These are phyloP conservation scores for Phocoena sinus DNA, from an alignment of 2,113 vertebrate species.

Conservation along the genomic window DNA sequence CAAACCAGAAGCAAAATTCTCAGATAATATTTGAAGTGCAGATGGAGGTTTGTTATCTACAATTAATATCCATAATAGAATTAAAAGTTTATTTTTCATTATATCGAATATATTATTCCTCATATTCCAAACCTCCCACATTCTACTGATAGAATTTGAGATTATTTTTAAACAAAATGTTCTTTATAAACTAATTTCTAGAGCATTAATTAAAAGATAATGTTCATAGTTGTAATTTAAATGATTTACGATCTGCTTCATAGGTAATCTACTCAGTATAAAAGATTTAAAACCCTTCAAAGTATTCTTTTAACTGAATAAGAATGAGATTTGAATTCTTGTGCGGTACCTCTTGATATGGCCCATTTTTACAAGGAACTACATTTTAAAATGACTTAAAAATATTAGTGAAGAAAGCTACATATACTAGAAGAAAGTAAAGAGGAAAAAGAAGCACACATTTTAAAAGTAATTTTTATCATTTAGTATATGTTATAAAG, in stretches of 20 bases:
- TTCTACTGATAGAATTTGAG: constrained; percentile 22
- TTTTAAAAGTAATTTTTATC: neutral
- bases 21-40: constrained; percentile 37
- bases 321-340: neutral
- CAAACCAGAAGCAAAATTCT: constrained; percentile 6
- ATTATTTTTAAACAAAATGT: constrained; percentile 56
- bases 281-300: constrained; percentile 24
- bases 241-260: constrained; percentile 35
- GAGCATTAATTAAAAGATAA: constrained; percentile 60
- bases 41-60: constrained; percentile 20
- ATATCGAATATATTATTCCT: constrained; percentile 35
- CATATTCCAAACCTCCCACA: neutral
- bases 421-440: neutral
- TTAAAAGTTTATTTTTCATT: constrained; percentile 53
- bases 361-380: neutral
- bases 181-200: constrained; percentile 53
- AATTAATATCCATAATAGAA: constrained; percentile 50
- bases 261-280: constrained; percentile 29
- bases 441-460: neutral
- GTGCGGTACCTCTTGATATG: neutral
- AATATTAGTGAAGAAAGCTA: neutral
- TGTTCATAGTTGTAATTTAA: constrained; percentile 44
- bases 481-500: neutral
- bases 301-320: constrained; percentile 37
- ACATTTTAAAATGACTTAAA: neutral